Conservation (phyloP, 2,113 vertebrate genomes). For the Pimephales promelas region DNA sequence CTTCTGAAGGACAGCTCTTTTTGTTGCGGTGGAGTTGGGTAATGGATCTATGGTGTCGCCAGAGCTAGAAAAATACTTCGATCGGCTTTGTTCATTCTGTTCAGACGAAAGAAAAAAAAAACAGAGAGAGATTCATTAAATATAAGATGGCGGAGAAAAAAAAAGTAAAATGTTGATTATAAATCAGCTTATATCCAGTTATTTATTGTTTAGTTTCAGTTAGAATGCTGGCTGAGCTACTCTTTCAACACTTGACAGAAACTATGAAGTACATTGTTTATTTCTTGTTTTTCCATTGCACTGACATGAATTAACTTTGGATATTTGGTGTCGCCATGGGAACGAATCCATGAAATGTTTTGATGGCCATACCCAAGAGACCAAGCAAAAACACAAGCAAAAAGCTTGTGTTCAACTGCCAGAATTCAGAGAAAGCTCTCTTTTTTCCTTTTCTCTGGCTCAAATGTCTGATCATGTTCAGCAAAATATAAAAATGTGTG, state of each 20-base stretch:
- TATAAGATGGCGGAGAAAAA: neutral
- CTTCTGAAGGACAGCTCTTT: constrained; percentile 62
- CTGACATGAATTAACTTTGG: constrained; percentile 41
- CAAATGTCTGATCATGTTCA: constrained; percentile 22
- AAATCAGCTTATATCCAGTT: neutral
- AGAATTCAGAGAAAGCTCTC: constrained; percentile 22
- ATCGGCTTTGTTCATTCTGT: constrained; percentile 69
- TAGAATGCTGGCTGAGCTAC: neutral
- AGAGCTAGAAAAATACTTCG: constrained; percentile 83
- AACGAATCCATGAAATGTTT: constrained; percentile 30
- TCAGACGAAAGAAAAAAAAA: constrained; percentile 60
- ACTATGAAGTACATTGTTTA: neutral
- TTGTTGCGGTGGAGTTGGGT: constrained; percentile 70
- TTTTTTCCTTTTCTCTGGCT: neutral
- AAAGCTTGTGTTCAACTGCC: constrained; percentile 33
- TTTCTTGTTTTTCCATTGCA: constrained; percentile 10
- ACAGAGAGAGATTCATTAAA: constrained; percentile 65
- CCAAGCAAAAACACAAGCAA: constrained; percentile 29
- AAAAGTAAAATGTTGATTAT: neutral
- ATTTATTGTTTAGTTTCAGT: neutral
- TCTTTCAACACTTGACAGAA: constrained; percentile 13
- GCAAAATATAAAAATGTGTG: neutral
- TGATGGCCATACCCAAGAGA: constrained; percentile 30
- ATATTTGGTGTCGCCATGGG: constrained; percentile 47
- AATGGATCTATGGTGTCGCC: constrained; percentile 77